Percentiles rank a stretch among this genome's conserved stretches.
phyloP scores from a whole-genome alignment of 2,797 vertebrate genomes.

The Spinus pinus region DNA sequence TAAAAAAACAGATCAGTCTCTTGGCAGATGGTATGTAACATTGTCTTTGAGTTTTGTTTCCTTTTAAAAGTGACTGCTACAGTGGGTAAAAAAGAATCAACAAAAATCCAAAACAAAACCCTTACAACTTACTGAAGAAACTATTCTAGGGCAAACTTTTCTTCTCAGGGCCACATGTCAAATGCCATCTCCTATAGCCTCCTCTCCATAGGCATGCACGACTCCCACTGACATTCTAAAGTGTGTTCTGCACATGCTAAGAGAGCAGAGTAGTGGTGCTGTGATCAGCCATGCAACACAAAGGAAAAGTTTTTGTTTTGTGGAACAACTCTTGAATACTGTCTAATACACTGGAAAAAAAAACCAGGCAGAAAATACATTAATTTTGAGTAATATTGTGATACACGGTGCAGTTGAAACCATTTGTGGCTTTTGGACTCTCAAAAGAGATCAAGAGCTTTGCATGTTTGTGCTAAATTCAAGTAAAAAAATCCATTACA shows the following conservation, averaged over 20 bases:
- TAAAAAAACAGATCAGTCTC: not conserved
- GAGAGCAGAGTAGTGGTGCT: not conserved
- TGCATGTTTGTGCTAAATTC: not conserved
- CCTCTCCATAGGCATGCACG: not conserved
- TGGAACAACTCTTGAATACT: not conserved
- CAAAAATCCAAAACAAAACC: not conserved
- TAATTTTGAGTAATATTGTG: not conserved
- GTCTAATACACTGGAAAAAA: not conserved
- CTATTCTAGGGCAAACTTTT: slow-evolving; percentile 7
- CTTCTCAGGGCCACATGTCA: not conserved
- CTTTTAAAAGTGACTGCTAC: not conserved
- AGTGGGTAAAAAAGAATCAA: not conserved
- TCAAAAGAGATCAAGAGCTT: not conserved
- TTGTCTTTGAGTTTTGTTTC: not conserved
- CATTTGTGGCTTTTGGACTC: not conserved
- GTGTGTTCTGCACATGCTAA: not conserved
- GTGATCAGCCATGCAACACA: not conserved
- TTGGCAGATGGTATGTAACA: not conserved
- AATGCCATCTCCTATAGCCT: not conserved
- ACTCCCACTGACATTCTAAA: not conserved
- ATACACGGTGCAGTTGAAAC: not conserved
- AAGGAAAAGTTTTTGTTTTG: not conserved
- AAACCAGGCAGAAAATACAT: not conserved
- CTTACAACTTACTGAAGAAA: not conserved
- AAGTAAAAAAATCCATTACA: not conserved